Base-by-base conservation (phyloP, 23 tunicate species). In the Diplosoma virens region DNA sequence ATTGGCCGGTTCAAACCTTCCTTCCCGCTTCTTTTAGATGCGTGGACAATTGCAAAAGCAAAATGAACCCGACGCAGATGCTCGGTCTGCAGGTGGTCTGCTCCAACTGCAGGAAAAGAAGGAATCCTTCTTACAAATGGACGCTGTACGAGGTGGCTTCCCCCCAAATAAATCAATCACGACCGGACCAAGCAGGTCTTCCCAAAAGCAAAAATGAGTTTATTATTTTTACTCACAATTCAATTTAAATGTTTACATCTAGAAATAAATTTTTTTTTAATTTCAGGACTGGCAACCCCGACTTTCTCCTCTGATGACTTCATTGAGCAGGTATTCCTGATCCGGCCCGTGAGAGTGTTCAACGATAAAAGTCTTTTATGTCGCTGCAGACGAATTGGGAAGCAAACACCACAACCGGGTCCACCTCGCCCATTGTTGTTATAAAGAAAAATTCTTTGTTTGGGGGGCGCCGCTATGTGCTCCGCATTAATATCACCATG, bases 41-140 rank as follows among this genome's bases (percentile, higher is more conserved):
- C 32, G 82, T 34, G 0, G 99, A 94, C 23, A 94, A 94, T 64
- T 94, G 99, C 58, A 88, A 88, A 52, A 30, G 35, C 17, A 94
- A 94, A 67, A 69, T 88, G 84, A 94, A 94, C 34, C 95, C 95
- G 25, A 83, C 90, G 2, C 90, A 94, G 79, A 71, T 90, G 0
- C 77, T 94, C 1, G 89, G 91, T 20, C 69, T 94, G 11, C 85
- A 85, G 20, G 87, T 84, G 11, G 67, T 81, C 37, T 92, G 97
- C 71, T 1, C 25, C 37, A 92, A 92, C 67, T 92, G 97, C 71
- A 76, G 70, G 30, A 53, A 37, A 0, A 23, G 47, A 54, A 58
- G 97, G 30, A 64, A 81, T 22, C 97, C 97, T 3, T 37, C 37
- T 25, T 92, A 63, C 75, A 48, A 80, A 55, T 92, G 97, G 97